Base-by-base conservation (phyloP, 2,888 invertebrate genomes). In the Opisthograptis luteolata region DNA sequence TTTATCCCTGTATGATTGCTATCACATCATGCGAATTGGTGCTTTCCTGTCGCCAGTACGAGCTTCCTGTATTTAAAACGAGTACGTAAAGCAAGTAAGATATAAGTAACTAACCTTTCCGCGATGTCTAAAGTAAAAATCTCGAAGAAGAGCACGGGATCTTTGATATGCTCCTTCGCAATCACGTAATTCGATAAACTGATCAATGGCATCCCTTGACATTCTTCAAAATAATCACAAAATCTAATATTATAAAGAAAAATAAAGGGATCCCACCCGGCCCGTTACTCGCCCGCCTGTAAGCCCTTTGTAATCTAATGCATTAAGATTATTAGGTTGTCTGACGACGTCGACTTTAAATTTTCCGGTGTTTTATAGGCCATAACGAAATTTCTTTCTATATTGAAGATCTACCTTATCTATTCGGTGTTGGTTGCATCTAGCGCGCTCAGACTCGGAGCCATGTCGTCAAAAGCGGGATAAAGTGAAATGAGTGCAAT, bases 261-360 rank as follows among this genome's bases (percentile, higher is more conserved):
- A 82, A 82, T 81, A 82, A 79, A 75, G 73, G 71, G 70, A 72
- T 64, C 68, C 66, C 66, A 24, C 61, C 64, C 66, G 62, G 62
- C 64, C 64, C 66, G 68, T 62, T 61, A 63, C 66, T 68, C 68
- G 68, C 73, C 70, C 64, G 66, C 62, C 45, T 42, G 64, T 65
- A 71, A 73, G 73, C 71, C 73, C 76, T 83, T 83, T 83, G 80
- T 84, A 83, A 84, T 83, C 75, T 81, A 81, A 81, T 83, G 84
- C 81, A 85, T 86, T 83, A 84, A 81, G 73, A 79, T 84, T 81
- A 86, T 85, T 83, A 80, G 78, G 78, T 80, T 83, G 76, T 71
- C 68, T 75, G 73, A 79, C 76, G 75, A 76, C 73, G 73, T 79
- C 70, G 79, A 73, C 70, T 72, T 75, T 70, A 71, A 78, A 73